These are phyloP conservation scores for Trimorus sp. DNA, from an alignment of 2,888 invertebrate species.

Conservation along the genomic window DNA sequence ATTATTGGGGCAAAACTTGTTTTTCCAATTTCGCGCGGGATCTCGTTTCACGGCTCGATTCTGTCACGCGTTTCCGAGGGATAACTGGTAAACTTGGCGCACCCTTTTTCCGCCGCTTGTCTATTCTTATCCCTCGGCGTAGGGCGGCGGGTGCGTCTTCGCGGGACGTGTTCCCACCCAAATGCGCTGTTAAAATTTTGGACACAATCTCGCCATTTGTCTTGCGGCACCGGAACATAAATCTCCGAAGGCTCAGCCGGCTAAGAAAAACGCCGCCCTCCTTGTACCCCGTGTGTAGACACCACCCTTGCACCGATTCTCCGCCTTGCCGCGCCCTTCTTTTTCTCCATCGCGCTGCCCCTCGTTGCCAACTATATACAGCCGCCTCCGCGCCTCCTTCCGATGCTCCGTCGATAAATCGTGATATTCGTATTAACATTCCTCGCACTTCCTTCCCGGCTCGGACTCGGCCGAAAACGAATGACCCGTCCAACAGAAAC, in stretches of 20 bases:
- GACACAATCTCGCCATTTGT: constrained; percentile 91
- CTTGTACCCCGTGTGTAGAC: constrained; percentile 80
- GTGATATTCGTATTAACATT: constrained; percentile 80
- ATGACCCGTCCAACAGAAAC: constrained; percentile 71
- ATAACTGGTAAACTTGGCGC: constrained; percentile 80
- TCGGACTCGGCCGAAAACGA: constrained; percentile 69
- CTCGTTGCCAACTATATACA: constrained; percentile 62
- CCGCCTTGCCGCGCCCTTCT: constrained; percentile 70
- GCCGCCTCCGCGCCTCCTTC: constrained; percentile 64
- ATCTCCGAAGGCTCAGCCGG: constrained; percentile 83
- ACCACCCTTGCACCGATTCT: constrained; percentile 65
- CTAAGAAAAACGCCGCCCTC: constrained; percentile 84
- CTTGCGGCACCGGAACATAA: constrained; percentile 89
- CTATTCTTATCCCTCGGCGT: constrained; percentile 69
- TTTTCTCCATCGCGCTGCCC: constrained; percentile 73
- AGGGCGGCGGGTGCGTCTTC: constrained; percentile 81
- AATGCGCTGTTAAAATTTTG: constrained; percentile 91
- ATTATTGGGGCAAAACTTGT: constrained; percentile 77
- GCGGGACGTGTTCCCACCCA: constrained; percentile 81
- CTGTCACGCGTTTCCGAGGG: constrained; percentile 76
- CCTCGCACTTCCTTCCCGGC: constrained; percentile 76
- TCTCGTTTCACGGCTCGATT: constrained; percentile 82
- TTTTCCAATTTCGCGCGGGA: constrained; percentile 71
- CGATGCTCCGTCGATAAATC: constrained; percentile 80
- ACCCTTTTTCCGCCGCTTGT: constrained; percentile 58